Base-by-base conservation (phyloP, 53 echinoderm and acorn worm genomes). In the Paracentrotus lividus region DNA sequence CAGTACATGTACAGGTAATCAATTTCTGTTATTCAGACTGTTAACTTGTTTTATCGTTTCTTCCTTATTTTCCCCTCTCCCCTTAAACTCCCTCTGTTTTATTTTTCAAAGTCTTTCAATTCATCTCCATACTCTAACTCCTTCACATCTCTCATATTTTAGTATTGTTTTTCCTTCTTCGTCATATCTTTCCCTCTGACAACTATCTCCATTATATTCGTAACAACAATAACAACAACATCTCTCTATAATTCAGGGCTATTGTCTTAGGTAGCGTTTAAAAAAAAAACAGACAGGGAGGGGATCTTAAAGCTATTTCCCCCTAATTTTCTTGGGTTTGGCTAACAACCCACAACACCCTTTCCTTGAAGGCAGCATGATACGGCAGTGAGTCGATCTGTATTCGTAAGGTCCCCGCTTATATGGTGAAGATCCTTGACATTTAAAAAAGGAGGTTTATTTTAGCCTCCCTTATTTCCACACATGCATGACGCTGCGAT, bases 401-500 rank as follows among this genome's bases (percentile, higher is more conserved):
- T 27, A 26, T 38, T 72, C 40, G 18, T 40, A 20, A 40, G 20
- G 69, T 36, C 45, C 81, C 81, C 47, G 44, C 45, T 9, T 33
- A 81, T 45, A 81, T 81, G 81, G 45, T 47, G 44, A 6, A 47
- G 8, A 56, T 32, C 86, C 86, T 86, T 86, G 86, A 86, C 86
- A 86, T 86, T 86, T 86, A 56, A 21, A 32, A n/a, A n/a, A n/a
- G n/a, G 21, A 56, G 86, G 86, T 20, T 86, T 86, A 86, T 86
- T 86, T 86, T 86, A 9, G 86, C 54, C 53, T 86, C 86, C 56
- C 86, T 54, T 86, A 47, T 81, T 47, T 81, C 81, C n/a, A 81
- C 12, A 47, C 81, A 81, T 81, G 81, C 81, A 81, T 81, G 81
- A 81, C 47, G 45, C 81, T 81, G 81, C 45, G 81, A 32, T 26